phyloP scores from a whole-genome alignment of 2,113 vertebrate genomes.

The Cephalophus harveyi region DNA sequence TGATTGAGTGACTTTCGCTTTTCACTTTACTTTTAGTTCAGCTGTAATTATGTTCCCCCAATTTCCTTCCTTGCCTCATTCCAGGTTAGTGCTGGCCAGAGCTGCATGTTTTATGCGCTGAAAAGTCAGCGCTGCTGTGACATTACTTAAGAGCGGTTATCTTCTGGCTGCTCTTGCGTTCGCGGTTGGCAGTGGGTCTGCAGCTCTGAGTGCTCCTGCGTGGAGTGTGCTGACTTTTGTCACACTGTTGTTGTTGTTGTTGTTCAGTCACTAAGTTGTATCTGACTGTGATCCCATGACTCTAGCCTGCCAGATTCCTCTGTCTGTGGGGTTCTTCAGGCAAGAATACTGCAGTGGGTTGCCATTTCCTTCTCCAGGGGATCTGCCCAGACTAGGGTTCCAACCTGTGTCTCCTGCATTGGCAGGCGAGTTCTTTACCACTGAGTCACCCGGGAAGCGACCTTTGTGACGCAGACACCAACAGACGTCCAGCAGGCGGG shows the following conservation, averaged over 20 bases:
- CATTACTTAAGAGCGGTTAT: not conserved
- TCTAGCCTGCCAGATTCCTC: not conserved
- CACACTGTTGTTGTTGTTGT: not conserved
- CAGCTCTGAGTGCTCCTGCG: not conserved
- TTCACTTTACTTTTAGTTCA: not conserved
- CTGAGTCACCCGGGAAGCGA: not conserved
- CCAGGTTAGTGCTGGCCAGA: not conserved
- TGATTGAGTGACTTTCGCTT: not conserved
- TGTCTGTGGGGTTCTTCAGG: not conserved
- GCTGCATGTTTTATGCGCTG: not conserved
- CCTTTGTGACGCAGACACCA: not conserved
- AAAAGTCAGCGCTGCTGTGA: accelerated
- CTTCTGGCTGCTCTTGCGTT: not conserved
- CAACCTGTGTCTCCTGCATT: not conserved
- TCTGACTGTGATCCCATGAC: not conserved
- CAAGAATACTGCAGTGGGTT: not conserved
- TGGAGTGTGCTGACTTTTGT: not conserved
- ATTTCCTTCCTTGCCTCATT: not conserved
- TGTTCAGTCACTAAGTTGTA: not conserved
- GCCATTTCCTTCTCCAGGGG: not conserved
- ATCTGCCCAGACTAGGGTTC: not conserved
- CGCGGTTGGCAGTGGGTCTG: accelerated
- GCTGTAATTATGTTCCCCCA: not conserved
- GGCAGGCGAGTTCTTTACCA: not conserved
- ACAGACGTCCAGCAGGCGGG: not conserved